Evolutionary conservation across 1,140 invertebrate genomes (phyloP).

Genomic region (Drosophila mayri): DNA sequence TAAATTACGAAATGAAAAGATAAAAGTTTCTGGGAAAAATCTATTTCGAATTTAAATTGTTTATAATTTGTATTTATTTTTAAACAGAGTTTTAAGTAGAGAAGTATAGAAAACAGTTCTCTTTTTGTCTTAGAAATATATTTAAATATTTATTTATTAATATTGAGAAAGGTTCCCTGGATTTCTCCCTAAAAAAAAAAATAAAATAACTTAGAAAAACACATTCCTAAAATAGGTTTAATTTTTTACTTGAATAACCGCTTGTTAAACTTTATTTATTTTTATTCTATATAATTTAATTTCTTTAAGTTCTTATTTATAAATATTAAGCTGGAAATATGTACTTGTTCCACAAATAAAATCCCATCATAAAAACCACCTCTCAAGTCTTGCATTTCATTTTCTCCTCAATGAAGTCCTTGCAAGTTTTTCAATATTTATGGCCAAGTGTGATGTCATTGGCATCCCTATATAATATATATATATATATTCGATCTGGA

Average conservation of each 20-base stretch:
- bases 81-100: too few species aligned
- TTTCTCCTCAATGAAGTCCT: neutral
- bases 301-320: neutral
- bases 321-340: neutral
- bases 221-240: too few species aligned
- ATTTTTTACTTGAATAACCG: neutral
- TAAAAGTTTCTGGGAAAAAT: too few species aligned
- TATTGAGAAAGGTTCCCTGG: too few species aligned
- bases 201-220: too few species aligned
- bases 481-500: neutral
- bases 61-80: too few species aligned
- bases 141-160: too few species aligned
- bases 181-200: too few species aligned
- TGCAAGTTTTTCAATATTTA: constrained; percentile 22
- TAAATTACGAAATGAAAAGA: neutral
- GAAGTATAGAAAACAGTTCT: too few species aligned
- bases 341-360: neutral
- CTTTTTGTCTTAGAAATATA: too few species aligned
- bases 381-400: neutral
- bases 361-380: neutral
- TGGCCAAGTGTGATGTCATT: constrained; percentile 66
- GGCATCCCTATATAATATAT: neutral
- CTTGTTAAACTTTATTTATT: neutral
- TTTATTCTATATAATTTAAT: neutral
- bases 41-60: too few species aligned